phyloP scores from a whole-genome alignment of 30 jellyfish, hydroid and myxozoan genomes.

The Cassiopea andromeda region DNA sequence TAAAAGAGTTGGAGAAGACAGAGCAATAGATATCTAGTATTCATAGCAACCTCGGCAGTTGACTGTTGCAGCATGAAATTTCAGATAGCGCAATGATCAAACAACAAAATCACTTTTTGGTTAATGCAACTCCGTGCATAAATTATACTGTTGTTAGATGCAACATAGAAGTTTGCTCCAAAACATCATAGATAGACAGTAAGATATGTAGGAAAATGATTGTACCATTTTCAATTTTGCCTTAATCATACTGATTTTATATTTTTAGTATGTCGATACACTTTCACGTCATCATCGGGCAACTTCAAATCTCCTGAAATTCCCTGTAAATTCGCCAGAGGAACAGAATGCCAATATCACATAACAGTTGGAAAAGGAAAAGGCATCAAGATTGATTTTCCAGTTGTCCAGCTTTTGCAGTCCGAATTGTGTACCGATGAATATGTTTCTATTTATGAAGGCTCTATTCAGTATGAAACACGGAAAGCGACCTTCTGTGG shows the following conservation, averaged over 20 bases:
- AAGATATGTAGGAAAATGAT: too few species aligned
- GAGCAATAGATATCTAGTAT: too few species aligned
- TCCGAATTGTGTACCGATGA: neutral
- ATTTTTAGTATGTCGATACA: neutral
- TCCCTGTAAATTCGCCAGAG: neutral
- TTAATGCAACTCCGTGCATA: too few species aligned
- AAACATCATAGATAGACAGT: too few species aligned
- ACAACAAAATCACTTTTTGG: too few species aligned
- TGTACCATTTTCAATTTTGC: neutral
- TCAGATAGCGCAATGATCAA: too few species aligned
- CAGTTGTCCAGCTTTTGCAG: neutral
- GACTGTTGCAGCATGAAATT: too few species aligned
- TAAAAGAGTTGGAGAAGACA: too few species aligned
- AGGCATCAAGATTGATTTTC: neutral
- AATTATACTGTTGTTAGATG: too few species aligned
- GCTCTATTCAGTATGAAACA: neutral
- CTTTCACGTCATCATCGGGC: constrained; percentile 7
- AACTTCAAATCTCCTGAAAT: neutral
- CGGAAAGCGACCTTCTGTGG: constrained; percentile 5
- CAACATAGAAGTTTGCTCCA: neutral
- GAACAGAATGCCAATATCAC: neutral
- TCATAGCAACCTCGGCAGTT: too few species aligned
- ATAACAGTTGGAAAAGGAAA: constrained; percentile 6
- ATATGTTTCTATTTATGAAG: neutral
- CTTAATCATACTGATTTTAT: neutral